A percentile compares a stretch with the other conserved stretches of the same genome.
phyloP scores from a whole-genome alignment of 2,797 vertebrate species.

The Amblyopsis hoosieri region DNA sequence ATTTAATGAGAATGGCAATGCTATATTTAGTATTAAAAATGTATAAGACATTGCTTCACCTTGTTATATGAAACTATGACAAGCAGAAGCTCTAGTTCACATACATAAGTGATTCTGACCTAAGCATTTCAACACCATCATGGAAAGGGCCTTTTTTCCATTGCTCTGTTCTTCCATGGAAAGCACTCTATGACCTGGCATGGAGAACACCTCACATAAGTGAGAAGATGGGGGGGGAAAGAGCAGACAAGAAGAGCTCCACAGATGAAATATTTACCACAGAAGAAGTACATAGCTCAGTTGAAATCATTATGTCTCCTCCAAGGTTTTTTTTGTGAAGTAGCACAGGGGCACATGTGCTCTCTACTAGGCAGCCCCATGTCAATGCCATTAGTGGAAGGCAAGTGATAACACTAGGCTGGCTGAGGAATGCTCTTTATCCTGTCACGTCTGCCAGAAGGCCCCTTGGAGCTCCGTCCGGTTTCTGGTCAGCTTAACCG shows the following conservation, averaged over 20 bases:
- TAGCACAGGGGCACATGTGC: slow-evolving; percentile 47
- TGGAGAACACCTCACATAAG: slow-evolving; percentile 41
- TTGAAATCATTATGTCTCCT: slow-evolving; percentile 44
- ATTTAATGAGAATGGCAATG: not conserved
- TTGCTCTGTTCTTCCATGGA: slow-evolving; percentile 52
- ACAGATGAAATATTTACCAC: slow-evolving; percentile 66
- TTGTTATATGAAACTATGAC: slow-evolving; percentile 21
- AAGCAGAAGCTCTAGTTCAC: slow-evolving; percentile 33
- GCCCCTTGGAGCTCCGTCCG: slow-evolving; percentile 35
- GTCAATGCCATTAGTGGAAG: slow-evolving; percentile 57
- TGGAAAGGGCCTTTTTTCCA: slow-evolving; percentile 48
- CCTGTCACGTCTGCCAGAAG: slow-evolving; percentile 48
- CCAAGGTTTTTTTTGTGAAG: slow-evolving; percentile 32
- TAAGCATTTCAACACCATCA: slow-evolving; percentile 43
- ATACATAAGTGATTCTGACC: slow-evolving; percentile 40
- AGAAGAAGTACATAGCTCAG: slow-evolving; percentile 41
- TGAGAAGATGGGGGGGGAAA: slow-evolving; percentile 33
- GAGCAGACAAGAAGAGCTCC: slow-evolving; percentile 36
- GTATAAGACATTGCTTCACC: slow-evolving; percentile 31
- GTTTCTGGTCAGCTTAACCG: slow-evolving; percentile 46
- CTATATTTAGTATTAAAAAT: slow-evolving; percentile 8
- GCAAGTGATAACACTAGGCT: slow-evolving; percentile 60
- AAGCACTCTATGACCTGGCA: slow-evolving; percentile 62
- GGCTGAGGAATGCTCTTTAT: slow-evolving; percentile 59
- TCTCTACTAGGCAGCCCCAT: slow-evolving; percentile 44